Evolutionary conservation across 2,888 invertebrate species (phyloP).

Genomic region (Polyommatus iphigenia): DNA sequence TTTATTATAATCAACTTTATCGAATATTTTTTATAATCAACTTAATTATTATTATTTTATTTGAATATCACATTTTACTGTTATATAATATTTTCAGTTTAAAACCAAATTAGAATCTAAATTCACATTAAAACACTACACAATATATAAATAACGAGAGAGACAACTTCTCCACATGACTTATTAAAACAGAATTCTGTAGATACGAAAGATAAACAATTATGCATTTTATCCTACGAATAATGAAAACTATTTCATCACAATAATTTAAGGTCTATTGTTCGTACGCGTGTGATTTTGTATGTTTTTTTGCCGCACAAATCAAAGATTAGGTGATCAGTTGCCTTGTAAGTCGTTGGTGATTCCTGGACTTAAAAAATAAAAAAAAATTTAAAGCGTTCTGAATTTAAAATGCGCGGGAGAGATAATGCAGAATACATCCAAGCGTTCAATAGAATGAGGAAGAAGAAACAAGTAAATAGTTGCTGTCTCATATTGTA

Average conservation of each 20-base stretch:
- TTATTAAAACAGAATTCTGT: not conserved
- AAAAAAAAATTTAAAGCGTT: not conserved
- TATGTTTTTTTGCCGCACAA: not conserved
- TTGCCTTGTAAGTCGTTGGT: constrained; percentile 4
- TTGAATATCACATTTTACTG: too few relatives aligned
- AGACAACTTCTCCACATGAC: not conserved
- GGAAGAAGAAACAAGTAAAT: constrained; percentile 3
- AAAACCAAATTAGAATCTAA: not conserved
- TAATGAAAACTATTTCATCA: not conserved
- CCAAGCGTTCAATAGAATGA: constrained; percentile 21
- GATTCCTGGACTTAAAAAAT: not conserved
- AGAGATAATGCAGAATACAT: constrained; percentile 16
- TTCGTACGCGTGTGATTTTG: not conserved
- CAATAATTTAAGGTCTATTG: not conserved
- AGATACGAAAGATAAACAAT: not conserved
- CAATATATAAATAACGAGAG: not conserved
- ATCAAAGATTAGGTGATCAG: not conserved
- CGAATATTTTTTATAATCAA: too few relatives aligned
- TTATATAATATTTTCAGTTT: too few relatives aligned
- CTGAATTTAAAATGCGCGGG: constrained; percentile 13
- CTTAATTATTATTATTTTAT: too few relatives aligned
- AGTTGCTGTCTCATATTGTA: constrained; percentile 24
- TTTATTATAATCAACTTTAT: too few relatives aligned
- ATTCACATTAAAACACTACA: not conserved
- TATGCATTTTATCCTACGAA: not conserved